Evolutionary conservation across 37 sponge, comb jelly and placozoan genomes (phyloP), one percentile per base, ranked within the genome.

Genomic region (Ianthella basta): DNA sequence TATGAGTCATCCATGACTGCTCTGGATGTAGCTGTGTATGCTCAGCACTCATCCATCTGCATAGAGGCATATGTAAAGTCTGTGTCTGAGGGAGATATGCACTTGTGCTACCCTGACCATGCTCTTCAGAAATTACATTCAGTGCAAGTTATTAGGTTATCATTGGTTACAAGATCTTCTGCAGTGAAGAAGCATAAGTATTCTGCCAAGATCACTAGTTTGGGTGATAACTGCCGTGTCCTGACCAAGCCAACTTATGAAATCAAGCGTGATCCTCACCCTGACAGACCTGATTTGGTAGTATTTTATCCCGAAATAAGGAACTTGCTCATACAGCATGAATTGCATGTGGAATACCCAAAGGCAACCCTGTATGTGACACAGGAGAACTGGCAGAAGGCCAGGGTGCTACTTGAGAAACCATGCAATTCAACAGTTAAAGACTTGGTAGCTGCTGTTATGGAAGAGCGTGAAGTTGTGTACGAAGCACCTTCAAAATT

Each of bases 41-140:
- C 78, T 75, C 78, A 75, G 53, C 1, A 75, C 24, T 75, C 78
- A 50, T 75, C 50, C 18, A 36, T 75, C 35, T 69, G 70, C 34
- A 33, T 69, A 18, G 70, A 69, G 29, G 70, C 70, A n/a, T 32
- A 34, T 16, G 34, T 69, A 1, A 69, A 69, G 6, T 1, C 18
- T 69, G 29, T 69, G 70, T 34, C 35, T n/a, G n/a, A n/a, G 12
- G 70, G 70, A 3, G 27, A 32, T 30, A 69, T 69, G 18, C 33
- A 2, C 32, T 69, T 69, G 19, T n/a, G 35, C 3, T 69, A 69
- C 34, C 70, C 29, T 69, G 35, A 69, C 34, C 70, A 30, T 3
- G 34, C 35, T 30, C 70, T 69, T n/a, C 50, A 44, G 50, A 69
- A n/a, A 10, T 34, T 30, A 35, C 70, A 3, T 18, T 69, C 70